Evolutionary conservation across 2,888 invertebrate species (phyloP), one percentile per base, ranked within the genome.

Genomic region (Flabesymbios commensalis): DNA sequence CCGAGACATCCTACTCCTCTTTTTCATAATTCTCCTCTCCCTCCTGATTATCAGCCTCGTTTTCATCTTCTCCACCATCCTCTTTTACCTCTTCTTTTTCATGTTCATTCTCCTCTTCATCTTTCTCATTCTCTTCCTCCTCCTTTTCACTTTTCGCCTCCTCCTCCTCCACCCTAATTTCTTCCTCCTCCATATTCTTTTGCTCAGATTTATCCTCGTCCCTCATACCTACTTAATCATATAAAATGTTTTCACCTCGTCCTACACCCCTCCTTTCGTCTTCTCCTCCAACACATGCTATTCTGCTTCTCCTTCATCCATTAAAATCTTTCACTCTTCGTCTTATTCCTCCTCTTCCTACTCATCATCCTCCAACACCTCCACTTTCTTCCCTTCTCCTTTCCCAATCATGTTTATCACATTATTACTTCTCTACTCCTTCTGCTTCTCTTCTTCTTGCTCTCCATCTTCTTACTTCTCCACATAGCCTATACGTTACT

Each of bases 1-100:
- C 26, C 31, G n/a, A 51, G 22, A 24, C 31, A 10, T 22, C 28
- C 51, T 31, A 31, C 28, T 51, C 26, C 22, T n/a, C 22, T 17
- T 17, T 1, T 26, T 31, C 17, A n/a, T 29, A 51, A 10, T 31
- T 33, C n/a, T 36, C 24, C 39, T 24, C 53, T 22, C 4, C 33
- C 32, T 59, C 53, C 42, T 42, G 24, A 17, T 42, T 42, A 22
- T 42, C 42, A 14, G 28, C 1, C 29, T 52, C 52, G 19, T 52
- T 32, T 10, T 41, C 43, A 1, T 42, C 19, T 1, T 53, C 1
- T 1, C 33, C 26, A 2, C 48, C 19, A 26, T 32, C 24, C 22
- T 36, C 24, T 32, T 43, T 4, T 29, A 3, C 10, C 36, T 24
- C 5, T 41, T 41, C 7, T 41, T 41, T 2, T 24, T 26, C 4